Percentiles rank a stretch among this genome's conserved stretches.
phyloP scores from a whole-genome alignment of 2,113 vertebrate genomes.

The Oryzias javanicus region DNA sequence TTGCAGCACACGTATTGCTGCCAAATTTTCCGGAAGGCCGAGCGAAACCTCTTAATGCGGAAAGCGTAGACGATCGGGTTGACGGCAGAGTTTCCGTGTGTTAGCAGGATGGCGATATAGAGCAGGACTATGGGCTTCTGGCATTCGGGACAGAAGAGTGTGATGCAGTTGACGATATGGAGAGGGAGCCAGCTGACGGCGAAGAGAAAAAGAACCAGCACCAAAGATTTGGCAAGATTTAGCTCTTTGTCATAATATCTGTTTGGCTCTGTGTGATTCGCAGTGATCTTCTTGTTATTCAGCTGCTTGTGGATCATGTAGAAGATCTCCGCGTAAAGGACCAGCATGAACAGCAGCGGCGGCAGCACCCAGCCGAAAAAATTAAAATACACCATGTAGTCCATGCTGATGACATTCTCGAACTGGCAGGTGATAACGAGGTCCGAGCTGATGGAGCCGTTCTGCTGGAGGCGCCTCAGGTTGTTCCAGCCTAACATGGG shows the following conservation, averaged over 20 bases:
- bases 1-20: constrained; percentile 92
- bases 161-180: constrained; percentile 92
- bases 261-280: constrained; percentile 84
- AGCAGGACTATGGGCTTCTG: constrained; percentile 80
- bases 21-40: constrained; percentile 92
- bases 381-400: constrained; percentile 99
- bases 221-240: constrained; percentile 94
- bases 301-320: constrained; percentile 97
- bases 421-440: constrained; percentile 88
- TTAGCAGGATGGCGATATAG: constrained; percentile 92
- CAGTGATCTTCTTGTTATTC: constrained; percentile 89
- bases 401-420: constrained; percentile 97
- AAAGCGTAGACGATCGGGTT: constrained; percentile 96
- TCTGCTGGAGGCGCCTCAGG: constrained; percentile 72
- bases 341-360: constrained; percentile 89
- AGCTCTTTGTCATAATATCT: constrained; percentile 97
- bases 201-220: constrained; percentile 93
- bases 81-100: constrained; percentile 95
- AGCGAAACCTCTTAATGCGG: constrained; percentile 94
- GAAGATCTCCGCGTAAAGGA: constrained; percentile 96
- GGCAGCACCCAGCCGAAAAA: constrained; percentile 97
- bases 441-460: constrained; percentile 70
- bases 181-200: constrained; percentile 94
- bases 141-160: constrained; percentile 87
- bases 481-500: constrained; percentile 99